Evolutionary conservation across 2,113 vertebrate genomes (phyloP).

Genomic region (Pseudopodoces humilis): DNA sequence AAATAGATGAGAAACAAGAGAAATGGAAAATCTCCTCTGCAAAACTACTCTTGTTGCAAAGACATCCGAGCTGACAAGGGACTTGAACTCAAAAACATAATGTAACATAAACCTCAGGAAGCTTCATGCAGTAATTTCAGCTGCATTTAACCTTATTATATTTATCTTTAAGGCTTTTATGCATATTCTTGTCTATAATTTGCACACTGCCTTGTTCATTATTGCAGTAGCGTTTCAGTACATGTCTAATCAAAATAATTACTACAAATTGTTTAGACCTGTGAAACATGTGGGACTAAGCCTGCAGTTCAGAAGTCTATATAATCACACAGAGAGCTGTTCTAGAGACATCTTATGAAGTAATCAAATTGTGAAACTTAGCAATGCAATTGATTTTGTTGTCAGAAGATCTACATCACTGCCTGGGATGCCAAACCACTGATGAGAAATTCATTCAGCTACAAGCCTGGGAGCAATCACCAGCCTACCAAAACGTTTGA

Average conservation of each 20-base stretch:
- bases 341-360: conserved; percentile 42
- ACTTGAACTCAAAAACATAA: not conserved
- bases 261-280: conserved; percentile 25
- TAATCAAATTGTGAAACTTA: conserved; percentile 56
- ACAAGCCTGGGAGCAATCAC: conserved; percentile 2
- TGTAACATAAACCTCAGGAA: not conserved
- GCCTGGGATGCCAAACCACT: not conserved
- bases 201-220: not conserved
- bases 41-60: not conserved
- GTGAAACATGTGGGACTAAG: conserved; percentile 6
- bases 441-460: conserved; percentile 35
- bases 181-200: conserved; percentile 13
- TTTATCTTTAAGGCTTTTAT: conserved; percentile 8
- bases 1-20: not conserved
- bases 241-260: conserved; percentile 38
- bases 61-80: not conserved
- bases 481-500: not conserved
- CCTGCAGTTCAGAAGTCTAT: conserved; percentile 39
- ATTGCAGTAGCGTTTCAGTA: not conserved
- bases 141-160: not conserved
- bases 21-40: not conserved
- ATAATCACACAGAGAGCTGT: conserved; percentile 26
- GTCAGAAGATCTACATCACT: conserved; percentile 32
- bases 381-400: conserved; percentile 55
- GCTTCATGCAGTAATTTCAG: not conserved